Evolutionary conservation across 2,797 vertebrate genomes (phyloP).

Genomic region (Rallus crepitans): DNA sequence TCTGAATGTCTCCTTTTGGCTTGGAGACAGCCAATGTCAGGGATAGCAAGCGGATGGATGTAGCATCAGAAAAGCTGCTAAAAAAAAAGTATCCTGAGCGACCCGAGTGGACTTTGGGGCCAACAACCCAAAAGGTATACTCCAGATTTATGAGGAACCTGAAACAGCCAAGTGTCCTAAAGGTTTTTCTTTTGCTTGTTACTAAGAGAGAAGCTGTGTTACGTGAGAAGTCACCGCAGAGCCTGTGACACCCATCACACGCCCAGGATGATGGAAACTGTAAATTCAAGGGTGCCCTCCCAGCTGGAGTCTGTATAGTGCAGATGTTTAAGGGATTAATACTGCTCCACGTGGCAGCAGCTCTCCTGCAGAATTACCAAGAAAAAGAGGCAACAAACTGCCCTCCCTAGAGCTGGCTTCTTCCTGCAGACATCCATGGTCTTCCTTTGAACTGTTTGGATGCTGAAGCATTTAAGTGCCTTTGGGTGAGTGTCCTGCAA

Average conservation of each 20-base stretch:
- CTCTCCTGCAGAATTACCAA: neutral
- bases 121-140: neutral
- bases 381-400: neutral
- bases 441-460: neutral
- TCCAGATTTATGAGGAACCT: neutral
- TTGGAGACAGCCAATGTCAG: neutral
- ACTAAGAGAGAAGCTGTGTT: neutral
- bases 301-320: neutral
- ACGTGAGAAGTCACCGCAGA: neutral
- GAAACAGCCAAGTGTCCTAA: neutral
- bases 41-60: neutral
- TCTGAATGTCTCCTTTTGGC: neutral
- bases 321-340: neutral
- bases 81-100: neutral
- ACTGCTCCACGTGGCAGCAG: rapidly evolving
- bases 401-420: neutral
- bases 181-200: neutral
- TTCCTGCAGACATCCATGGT: neutral
- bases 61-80: neutral
- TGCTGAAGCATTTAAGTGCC: neutral
- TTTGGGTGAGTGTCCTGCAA: rapidly evolving
- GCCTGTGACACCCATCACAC: neutral
- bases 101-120: neutral
- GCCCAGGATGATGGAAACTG: neutral
- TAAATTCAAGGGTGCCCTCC: neutral